Evolutionary conservation across 1,140 invertebrate genomes (phyloP).

Genomic region (Aphaenogaster floridana): DNA sequence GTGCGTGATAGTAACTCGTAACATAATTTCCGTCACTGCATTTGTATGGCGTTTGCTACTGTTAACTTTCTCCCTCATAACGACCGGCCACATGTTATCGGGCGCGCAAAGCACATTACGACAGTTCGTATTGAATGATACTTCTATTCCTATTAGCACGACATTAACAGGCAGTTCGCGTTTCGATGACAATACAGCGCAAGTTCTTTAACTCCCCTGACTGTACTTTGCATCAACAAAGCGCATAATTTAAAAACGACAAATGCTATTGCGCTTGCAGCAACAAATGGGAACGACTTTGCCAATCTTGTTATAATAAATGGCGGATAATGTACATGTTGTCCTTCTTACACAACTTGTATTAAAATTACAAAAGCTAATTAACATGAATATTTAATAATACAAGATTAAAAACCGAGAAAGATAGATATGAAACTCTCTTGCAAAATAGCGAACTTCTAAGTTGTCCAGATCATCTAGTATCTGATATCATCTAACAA

Average conservation of each 20-base stretch:
- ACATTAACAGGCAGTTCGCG: conserved; percentile 10
- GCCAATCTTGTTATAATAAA: conserved; percentile 2
- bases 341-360: background rate
- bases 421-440: background rate
- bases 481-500: conserved; percentile 1
- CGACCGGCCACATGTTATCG: background rate
- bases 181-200: background rate
- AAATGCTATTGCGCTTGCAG: conserved; percentile 26
- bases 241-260: conserved; percentile 40
- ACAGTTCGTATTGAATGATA: conserved; percentile 38
- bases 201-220: conserved; percentile 19
- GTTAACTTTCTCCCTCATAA: no score
- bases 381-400: conserved; percentile 12
- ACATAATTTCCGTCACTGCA: no score
- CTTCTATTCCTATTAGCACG: conserved; percentile 17
- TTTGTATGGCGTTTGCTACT: no score
- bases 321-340: background rate
- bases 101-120: background rate
- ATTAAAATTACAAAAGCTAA: conserved; percentile 12
- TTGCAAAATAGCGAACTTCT: background rate
- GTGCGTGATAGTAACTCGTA: no score
- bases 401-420: background rate
- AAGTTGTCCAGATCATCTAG: background rate
- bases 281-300: background rate
- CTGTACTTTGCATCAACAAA: conserved; percentile 41